phyloP scores from a whole-genome alignment of 2,888 invertebrate genomes.

The Lasioglossum pauxillum region DNA sequence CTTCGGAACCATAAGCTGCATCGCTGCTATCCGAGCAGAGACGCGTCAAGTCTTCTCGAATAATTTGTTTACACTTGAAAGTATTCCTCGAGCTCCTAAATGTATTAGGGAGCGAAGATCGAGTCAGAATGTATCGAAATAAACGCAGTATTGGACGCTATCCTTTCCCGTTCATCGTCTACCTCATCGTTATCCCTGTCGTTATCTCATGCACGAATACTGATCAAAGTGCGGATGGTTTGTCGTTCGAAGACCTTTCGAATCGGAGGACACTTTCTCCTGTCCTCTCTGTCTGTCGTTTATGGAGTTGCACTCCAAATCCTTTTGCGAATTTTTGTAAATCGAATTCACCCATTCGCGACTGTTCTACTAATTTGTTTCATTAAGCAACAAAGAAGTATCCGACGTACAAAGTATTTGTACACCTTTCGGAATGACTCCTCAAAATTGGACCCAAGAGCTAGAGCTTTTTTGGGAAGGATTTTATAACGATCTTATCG shows the following conservation, averaged over 20 bases:
- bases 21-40: not conserved
- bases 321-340: too few relatives aligned
- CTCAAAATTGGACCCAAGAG: too few relatives aligned
- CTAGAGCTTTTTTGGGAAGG: too few relatives aligned
- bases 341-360: too few relatives aligned
- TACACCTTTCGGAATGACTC: too few relatives aligned
- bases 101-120: not conserved
- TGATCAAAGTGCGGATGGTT: not conserved
- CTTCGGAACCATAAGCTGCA: constrained; percentile 44
- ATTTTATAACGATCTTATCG: not conserved
- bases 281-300: not conserved
- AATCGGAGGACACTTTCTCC: not conserved
- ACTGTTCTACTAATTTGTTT: too few relatives aligned
- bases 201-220: not conserved
- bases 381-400: too few relatives aligned
- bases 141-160: constrained; percentile 9
- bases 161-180: constrained; percentile 1
- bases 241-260: not conserved
- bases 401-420: too few relatives aligned
- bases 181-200: not conserved
- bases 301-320: not conserved
- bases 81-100: not conserved
- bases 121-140: constrained; percentile 14
- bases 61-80: not conserved
- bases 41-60: too few relatives aligned